A percentile compares a stretch with the other conserved stretches of the same genome.
Conservation (phyloP, 2,888 invertebrate genomes). For the Caenorhabditis panamensis region DNA sequence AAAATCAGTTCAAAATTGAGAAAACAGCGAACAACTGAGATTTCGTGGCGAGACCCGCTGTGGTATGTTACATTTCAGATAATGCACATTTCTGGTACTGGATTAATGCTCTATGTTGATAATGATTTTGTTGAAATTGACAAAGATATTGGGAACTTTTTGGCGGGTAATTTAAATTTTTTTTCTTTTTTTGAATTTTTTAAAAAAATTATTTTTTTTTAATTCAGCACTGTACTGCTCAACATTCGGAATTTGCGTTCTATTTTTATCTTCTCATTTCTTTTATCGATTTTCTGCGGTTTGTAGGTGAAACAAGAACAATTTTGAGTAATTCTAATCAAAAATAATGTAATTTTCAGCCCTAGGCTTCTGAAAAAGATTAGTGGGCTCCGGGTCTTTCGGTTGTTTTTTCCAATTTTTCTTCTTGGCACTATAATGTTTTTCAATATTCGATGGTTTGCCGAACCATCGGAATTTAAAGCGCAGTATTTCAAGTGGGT, state of each 20-base stretch:
- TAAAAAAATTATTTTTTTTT: no score
- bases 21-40: no score
- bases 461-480: conserved; percentile 18
- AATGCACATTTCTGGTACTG: conserved; percentile 23
- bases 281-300: conserved; percentile 30
- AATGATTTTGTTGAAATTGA: background rate
- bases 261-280: conserved; percentile 29
- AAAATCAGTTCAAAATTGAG: no score
- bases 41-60: no score
- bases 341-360: conserved; percentile 16
- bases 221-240: conserved; percentile 27
- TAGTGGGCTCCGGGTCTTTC: conserved; percentile 10
- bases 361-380: conserved; percentile 18
- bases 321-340: background rate
- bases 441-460: conserved; percentile 29
- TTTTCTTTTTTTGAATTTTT: no score
- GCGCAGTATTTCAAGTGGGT: conserved; percentile 17
- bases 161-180: conserved; percentile 28
- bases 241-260: conserved; percentile 24
- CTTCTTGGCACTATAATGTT: conserved; percentile 12
- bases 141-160: conserved; percentile 1
- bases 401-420: conserved; percentile 20
- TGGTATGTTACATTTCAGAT: no score
- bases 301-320: conserved; percentile 31
- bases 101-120: conserved; percentile 21